phyloP scores from a whole-genome alignment of 2,797 vertebrate species.

The Brotula barbata region DNA sequence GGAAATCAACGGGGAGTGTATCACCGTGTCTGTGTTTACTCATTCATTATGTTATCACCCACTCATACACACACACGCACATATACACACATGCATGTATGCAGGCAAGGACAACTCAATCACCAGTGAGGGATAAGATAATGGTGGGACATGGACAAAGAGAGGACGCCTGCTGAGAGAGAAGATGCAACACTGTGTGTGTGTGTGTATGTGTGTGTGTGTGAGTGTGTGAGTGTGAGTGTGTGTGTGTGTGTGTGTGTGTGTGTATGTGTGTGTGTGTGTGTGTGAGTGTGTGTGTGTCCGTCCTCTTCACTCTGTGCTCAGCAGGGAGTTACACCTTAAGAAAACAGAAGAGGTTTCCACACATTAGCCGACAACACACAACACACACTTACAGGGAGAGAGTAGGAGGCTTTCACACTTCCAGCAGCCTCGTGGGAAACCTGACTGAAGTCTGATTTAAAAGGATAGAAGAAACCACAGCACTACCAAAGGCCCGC shows the following conservation, averaged over 20 bases:
- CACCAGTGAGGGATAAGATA: constrained; percentile 63
- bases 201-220: constrained; percentile 13
- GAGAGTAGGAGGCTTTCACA: constrained; percentile 38
- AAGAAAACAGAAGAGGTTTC: constrained; percentile 67
- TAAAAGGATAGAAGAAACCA: constrained; percentile 7
- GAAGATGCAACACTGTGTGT: constrained; percentile 38
- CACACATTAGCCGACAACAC: constrained; percentile 53
- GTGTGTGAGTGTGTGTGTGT: constrained; percentile 25
- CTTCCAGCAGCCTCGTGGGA: constrained; percentile 24
- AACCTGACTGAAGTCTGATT: constrained; percentile 12
- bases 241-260: neutral
- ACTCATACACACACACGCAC: constrained; percentile 11
- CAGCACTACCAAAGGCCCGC: neutral
- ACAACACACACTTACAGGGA: constrained; percentile 25
- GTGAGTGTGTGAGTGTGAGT: constrained; percentile 11
- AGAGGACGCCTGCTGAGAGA: constrained; percentile 53
- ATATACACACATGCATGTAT: no score
- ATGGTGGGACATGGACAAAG: constrained; percentile 57
- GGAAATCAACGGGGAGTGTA: neutral
- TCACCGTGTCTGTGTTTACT: constrained; percentile 45
- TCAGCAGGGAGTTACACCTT: constrained; percentile 43
- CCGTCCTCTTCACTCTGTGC: constrained; percentile 25
- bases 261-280: constrained; percentile 12
- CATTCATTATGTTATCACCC: constrained; percentile 47
- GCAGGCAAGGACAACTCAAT: constrained; percentile 40